Evolutionary conservation across 2,113 vertebrate species (phyloP).

Genomic region (Ceyx margarethae): DNA sequence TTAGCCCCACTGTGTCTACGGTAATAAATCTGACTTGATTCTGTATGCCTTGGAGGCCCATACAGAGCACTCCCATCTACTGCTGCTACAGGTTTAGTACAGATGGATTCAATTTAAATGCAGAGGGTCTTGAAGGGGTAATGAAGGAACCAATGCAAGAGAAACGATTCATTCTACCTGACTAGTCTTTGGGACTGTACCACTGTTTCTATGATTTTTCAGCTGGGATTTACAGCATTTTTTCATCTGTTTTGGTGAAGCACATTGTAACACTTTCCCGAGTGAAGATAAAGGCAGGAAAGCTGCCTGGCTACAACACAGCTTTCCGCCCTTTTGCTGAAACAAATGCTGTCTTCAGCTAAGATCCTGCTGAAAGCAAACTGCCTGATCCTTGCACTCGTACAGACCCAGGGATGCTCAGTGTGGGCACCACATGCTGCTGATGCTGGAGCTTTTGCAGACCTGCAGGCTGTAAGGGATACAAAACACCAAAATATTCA

Average conservation of each 20-base stretch:
- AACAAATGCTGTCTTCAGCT: background rate
- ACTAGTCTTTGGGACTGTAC: background rate
- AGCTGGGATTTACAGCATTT: background rate
- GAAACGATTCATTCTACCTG: background rate
- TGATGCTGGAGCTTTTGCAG: background rate
- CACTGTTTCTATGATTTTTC: background rate
- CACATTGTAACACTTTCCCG: background rate
- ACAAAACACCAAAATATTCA: slow-evolving; percentile 3
- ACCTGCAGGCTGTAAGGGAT: background rate
- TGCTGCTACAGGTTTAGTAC: background rate
- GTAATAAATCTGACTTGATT: background rate
- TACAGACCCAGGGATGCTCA: background rate
- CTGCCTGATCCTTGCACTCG: background rate
- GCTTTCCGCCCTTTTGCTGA: background rate
- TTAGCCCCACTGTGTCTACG: background rate
- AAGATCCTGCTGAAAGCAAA: background rate
- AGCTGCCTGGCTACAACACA: background rate
- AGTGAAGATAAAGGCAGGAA: background rate
- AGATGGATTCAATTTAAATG: background rate
- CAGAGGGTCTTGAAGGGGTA: background rate
- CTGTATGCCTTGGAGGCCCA: background rate
- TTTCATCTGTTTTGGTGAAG: background rate
- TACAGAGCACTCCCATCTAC: background rate
- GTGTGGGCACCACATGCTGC: background rate
- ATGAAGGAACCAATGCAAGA: background rate